Percentiles rank a stretch among this genome's conserved stretches.
Evolutionary conservation across 2,888 invertebrate genomes (phyloP).

Genomic region (Macrophya annulata): DNA sequence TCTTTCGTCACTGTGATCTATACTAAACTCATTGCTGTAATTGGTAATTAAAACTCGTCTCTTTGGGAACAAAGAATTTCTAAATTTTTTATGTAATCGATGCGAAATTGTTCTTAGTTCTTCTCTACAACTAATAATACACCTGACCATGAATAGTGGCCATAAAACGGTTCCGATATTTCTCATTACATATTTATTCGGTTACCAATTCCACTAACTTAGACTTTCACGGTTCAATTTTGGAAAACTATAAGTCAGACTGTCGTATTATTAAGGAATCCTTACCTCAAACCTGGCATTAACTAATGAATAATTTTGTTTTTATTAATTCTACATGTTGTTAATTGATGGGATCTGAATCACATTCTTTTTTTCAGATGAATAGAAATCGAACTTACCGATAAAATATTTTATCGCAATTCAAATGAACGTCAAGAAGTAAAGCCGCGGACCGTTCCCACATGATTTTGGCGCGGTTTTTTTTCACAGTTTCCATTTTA

Average conservation of each 20-base stretch:
- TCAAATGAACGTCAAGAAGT: constrained; percentile 63
- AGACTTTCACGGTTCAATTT: neutral
- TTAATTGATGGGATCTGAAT: constrained; percentile 3
- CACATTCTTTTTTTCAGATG: neutral
- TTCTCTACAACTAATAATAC: neutral
- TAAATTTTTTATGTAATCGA: neutral
- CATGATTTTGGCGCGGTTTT: constrained; percentile 51
- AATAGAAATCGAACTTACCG: constrained; percentile 65
- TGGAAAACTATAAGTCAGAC: neutral
- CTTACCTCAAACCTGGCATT: neutral
- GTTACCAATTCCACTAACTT: neutral
- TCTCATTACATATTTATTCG: neutral
- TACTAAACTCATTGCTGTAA: constrained; percentile 14
- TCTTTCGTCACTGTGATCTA: neutral
- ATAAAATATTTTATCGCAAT: constrained; percentile 69
- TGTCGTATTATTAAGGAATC: neutral
- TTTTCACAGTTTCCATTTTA: constrained; percentile 47
- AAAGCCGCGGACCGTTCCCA: constrained; percentile 66
- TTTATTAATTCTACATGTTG: neutral
- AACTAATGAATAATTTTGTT: neutral
- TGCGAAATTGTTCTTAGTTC: neutral
- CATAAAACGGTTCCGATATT: neutral
- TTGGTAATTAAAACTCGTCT: neutral
- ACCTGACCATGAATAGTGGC: neutral
- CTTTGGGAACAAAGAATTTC: neutral